Percentiles rank a stretch among this genome's conserved stretches.
phyloP scores from a whole-genome alignment of 2,888 invertebrate species.

The Aphrophora alni region DNA sequence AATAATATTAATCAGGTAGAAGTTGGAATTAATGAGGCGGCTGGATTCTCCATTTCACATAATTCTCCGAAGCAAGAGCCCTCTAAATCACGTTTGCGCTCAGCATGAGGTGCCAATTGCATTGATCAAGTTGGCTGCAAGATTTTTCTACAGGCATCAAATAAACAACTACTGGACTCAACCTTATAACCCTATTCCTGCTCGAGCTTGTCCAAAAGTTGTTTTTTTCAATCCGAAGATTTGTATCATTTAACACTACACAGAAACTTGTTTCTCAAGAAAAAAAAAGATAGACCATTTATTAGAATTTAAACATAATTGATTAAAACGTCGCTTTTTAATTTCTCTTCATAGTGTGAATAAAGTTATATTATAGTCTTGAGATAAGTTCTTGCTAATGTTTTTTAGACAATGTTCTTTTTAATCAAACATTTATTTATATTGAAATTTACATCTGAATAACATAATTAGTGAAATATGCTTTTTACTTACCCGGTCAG shows the following conservation, averaged over 20 bases:
- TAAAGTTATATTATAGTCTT: too few species aligned
- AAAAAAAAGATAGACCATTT: not conserved
- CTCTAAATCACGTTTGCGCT: constrained; percentile 3
- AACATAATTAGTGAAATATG: too few species aligned
- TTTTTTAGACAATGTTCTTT: too few species aligned
- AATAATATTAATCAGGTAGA: not conserved
- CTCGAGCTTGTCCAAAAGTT: not conserved
- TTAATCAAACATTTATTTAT: too few species aligned
- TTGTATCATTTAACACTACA: not conserved
- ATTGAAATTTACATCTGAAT: too few species aligned
- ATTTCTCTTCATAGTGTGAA: not conserved
- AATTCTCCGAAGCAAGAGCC: not conserved
- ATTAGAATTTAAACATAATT: not conserved
- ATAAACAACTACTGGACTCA: not conserved
- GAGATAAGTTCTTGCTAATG: too few species aligned
- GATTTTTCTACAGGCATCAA: not conserved
- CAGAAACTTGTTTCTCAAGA: not conserved
- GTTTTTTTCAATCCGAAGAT: not conserved
- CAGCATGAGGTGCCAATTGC: constrained; percentile 9
- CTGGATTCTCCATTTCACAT: not conserved
- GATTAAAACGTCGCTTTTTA: not conserved
- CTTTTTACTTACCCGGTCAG: too few species aligned
- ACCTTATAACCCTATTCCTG: not conserved
- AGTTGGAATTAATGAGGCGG: constrained; percentile 9
- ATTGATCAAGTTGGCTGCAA: not conserved